Conservation (phyloP, 2,113 vertebrate species). For the Chunga burmeisteri region DNA sequence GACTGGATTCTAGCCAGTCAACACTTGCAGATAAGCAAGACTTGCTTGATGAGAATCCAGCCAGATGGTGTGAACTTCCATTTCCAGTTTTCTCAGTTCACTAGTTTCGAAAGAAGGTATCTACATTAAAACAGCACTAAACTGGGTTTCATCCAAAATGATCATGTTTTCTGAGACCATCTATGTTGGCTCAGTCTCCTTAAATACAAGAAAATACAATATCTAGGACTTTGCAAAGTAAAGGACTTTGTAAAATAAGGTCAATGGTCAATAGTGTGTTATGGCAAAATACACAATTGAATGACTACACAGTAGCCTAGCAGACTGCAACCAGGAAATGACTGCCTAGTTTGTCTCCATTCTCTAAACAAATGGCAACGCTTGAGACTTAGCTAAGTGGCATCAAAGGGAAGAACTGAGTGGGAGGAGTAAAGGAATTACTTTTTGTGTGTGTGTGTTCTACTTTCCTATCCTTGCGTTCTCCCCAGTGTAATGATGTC, state of each 20-base stretch:
- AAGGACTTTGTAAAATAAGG: not conserved
- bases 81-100: not conserved
- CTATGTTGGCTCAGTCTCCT: not conserved
- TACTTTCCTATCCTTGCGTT: not conserved
- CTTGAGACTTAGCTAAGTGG: not conserved
- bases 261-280: not conserved
- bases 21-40: not conserved
- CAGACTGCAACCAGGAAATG: not conserved
- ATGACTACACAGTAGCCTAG: not conserved
- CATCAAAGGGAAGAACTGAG: not conserved
- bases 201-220: not conserved
- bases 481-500: not conserved
- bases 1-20: not conserved
- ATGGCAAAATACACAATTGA: not conserved
- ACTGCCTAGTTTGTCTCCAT: not conserved
- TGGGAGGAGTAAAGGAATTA: not conserved
- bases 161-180: accelerated
- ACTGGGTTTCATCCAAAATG: not conserved
- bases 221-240: not conserved
- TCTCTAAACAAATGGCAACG: not conserved
- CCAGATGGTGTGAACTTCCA: not conserved
- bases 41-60: not conserved
- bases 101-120: not conserved
- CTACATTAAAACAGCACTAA: not conserved
- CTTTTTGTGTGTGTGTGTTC: not conserved